Evolutionary conservation across 2,888 invertebrate genomes (phyloP).

Genomic region (Thera britannica): DNA sequence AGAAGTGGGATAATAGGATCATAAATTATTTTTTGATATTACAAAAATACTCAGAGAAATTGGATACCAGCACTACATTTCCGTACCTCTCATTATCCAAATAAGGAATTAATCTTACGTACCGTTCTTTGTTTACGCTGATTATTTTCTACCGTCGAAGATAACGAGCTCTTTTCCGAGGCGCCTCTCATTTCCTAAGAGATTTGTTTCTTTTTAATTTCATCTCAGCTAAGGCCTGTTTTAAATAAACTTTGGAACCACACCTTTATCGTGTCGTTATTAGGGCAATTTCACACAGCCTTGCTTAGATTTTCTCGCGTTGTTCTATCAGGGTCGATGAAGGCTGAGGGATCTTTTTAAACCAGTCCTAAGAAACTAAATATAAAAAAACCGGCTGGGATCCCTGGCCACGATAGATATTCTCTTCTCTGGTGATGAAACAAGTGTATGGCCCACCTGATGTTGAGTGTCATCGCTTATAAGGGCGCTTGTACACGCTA

Average conservation of each 20-base stretch:
- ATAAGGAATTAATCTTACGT: constrained; percentile 53
- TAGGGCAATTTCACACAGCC: neutral
- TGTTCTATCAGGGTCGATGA: neutral
- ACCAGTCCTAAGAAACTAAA: no score
- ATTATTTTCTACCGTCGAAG: constrained; percentile 69
- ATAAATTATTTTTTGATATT: no score
- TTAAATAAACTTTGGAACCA: constrained; percentile 1
- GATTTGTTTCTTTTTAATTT: constrained; percentile 68
- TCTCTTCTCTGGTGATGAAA: no score
- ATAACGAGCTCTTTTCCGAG: constrained; percentile 68
- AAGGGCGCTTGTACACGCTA: no score
- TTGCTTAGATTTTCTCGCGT: neutral
- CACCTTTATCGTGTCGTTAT: neutral
- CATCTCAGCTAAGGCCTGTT: constrained; percentile 39
- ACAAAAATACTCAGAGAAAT: no score
- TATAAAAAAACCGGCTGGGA: no score
- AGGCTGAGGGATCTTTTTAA: no score
- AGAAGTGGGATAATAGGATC: no score
- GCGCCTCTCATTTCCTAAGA: constrained; percentile 67
- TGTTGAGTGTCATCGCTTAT: no score
- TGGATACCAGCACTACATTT: no score
- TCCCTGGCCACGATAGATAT: no score
- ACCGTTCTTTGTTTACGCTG: constrained; percentile 61
- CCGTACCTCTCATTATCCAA: constrained; percentile 1
- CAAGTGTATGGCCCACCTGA: no score